These are phyloP conservation scores for Aplysina aerophoba DNA, from an alignment of 37 sponge, comb jelly and placozoan genomes.

Conservation along the genomic window DNA sequence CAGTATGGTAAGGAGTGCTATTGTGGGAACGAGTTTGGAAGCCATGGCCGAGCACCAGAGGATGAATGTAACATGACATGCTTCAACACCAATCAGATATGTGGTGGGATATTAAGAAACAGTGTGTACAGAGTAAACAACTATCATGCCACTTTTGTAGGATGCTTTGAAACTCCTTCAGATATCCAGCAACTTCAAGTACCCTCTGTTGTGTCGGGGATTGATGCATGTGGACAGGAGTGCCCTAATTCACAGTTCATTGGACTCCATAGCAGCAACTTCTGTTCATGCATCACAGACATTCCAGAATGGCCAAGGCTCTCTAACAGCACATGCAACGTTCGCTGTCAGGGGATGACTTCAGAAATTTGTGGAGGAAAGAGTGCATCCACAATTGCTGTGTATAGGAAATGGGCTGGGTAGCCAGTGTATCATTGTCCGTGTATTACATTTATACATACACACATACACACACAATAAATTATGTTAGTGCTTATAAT, in stretches of 20 bases:
- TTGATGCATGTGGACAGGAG: not conserved
- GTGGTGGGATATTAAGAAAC: slow-evolving; percentile 38
- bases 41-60: slow-evolving; percentile 25
- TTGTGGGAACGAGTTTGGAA: slow-evolving; percentile 45
- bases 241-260: not conserved
- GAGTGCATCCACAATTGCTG: slow-evolving; percentile 5
- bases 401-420: not conserved
- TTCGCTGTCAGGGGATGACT: not conserved
- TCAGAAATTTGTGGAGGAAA: slow-evolving; percentile 17
- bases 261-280: not conserved
- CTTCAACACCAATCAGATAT: not conserved
- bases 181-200: not conserved
- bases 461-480: no score
- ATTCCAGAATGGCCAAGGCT: not conserved
- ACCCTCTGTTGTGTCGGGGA: not conserved
- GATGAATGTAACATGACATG: slow-evolving; percentile 29
- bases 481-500: no score
- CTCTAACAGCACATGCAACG: not conserved
- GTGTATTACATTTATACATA: no score
- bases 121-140: slow-evolving; percentile 30
- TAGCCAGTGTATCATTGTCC: not conserved
- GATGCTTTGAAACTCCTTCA: not conserved
- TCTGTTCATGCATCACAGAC: slow-evolving; percentile 1
- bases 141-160: slow-evolving; percentile 17
- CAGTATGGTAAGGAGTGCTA: slow-evolving; percentile 41